Evolutionary conservation across 2,797 vertebrate species (phyloP), one percentile per base, ranked within the genome.

Genomic region (Tiaroga cobitis): DNA sequence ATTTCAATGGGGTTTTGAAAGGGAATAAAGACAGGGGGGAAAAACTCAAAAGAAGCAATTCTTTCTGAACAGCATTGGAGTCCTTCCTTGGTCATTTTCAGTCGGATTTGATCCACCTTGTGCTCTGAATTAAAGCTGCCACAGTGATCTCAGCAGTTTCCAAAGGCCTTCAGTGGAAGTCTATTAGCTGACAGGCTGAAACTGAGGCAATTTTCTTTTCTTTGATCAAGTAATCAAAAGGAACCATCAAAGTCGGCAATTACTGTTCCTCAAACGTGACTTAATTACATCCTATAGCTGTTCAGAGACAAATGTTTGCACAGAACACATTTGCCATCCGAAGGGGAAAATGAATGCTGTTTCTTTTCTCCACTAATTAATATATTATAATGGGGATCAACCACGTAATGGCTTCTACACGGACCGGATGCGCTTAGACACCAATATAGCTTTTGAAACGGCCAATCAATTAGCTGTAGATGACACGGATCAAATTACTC

Each of bases 401-500:
- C 68, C 88, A 89, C 90, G 72, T 89, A 67, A 87, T 61, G 73
- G 85, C 63, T 75, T 85, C 80, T 77, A 78, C 68, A 83, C 13
- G 8, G 76, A 75, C 83, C 43, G 82, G 87, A 87, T 87, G 56
- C 54, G 67, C 79, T 89, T 89, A 82, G 87, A 82, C 77, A 87
- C 70, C 75, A 69, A 87, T 79, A 21, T 39, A 56, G 69, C 82
- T 85, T 81, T 76, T 76, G 81, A 88, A 84, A 88, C 78, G 70
- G 84, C 77, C 79, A 54, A 54, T 87, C 92, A 92, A 92, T 91
- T 88, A 90, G 79, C 90, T 90, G 89, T 90, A 89, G 89, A 92
- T 90, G 88, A 89, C 91, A 89, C 83, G 80, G 91, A 93, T 95
- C 80, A 91, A 93, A 94, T 91, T 87, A 77, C 81, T 21, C 19